Base-by-base conservation (phyloP, 2,797 vertebrate genomes). In the Microchirus variegatus region DNA sequence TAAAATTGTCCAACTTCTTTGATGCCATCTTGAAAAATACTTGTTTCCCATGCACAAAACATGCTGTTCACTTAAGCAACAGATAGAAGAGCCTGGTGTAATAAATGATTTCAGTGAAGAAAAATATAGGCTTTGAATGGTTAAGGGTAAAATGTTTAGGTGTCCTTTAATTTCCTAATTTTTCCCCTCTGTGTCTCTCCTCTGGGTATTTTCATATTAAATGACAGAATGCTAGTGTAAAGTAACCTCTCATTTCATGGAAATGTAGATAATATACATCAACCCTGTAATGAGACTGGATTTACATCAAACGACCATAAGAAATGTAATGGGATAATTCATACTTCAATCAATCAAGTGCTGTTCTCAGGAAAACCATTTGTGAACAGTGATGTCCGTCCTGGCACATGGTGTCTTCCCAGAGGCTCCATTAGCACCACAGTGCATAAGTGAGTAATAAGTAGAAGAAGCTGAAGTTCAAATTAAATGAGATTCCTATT, bases 241-340 rank as follows among this genome's bases (percentile, higher is more conserved):
- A n/a, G 10, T 63, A 63, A 70, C 44, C 55, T 65, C 52, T 57
- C 51, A 59, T 45, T 53, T 60, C 22, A n/a, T 45, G 44, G 49
- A 53, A 67, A 59, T 3, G 8, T 52, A 45, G 41, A 63, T 70
- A 58, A 78, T 67, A n/a, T 43, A 60, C 58, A 65, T 80, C 63
- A 60, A 42, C 53, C 73, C 54, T 55, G 38, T 46, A 12, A 46
- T 43, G 36, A 50, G 59, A 75, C 48, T 58, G 66, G 59, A 37
- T 75, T 58, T 55, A 62, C 44, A 81, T 77, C 50, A 67, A 69
- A 75, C 62, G 47, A 65, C 40, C 26, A 44, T 63, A 38, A 19
- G 55, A 73, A 75, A 71, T 51, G 12, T 67, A 63, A 69, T 52
- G 52, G 64, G 43, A 64, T 73, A 59, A 63, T 48, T 80, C 63